Evolutionary conservation across 30 jellyfish, hydroid and myxozoan genomes (phyloP), one percentile per base, ranked within the genome.

Genomic region (Chrysaora quinquecirrha): DNA sequence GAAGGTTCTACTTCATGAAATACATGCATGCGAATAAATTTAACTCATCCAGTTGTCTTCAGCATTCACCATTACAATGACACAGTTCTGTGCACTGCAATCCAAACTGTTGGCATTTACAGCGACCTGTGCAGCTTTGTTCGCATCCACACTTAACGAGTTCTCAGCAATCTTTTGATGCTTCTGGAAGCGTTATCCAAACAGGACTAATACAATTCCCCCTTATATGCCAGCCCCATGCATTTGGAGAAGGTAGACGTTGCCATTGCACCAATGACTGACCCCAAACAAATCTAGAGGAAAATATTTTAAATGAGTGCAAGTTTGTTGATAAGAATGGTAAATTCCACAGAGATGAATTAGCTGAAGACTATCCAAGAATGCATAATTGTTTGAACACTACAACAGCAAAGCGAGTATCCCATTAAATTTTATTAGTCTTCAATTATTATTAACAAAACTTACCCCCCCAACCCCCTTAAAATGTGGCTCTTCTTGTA

Each of bases 21-120:
- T n/a, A n/a, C n/a, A n/a, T n/a, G n/a, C n/a, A n/a, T n/a, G n/a
- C n/a, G n/a, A n/a, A n/a, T n/a, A n/a, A n/a, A n/a, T n/a, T n/a
- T n/a, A n/a, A n/a, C n/a, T n/a, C n/a, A n/a, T n/a, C n/a, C n/a
- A n/a, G n/a, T n/a, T n/a, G n/a, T n/a, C n/a, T n/a, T 64, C 28
- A 64, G 76, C 82, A 70, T 70, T 70, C 69, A 21, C 82, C 82
- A 34, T 70, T 70, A 33, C 82, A 70, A 7, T 33, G 20, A 34
- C 82, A 70, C n/a, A n/a, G n/a, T n/a, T n/a, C n/a, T n/a, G n/a
- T n/a, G n/a, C n/a, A n/a, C n/a, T n/a, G n/a, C n/a, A 70, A 34
- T 7, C 68, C 68, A 28, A 34, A 28, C 66, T 76, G 12, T 28
- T 10, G 14, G 46, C 84, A 71, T 35, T 71, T 71, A 62, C 83